Evolutionary conservation across 2,797 vertebrate genomes (phyloP).

Genomic region (Cossypha dichroa): DNA sequence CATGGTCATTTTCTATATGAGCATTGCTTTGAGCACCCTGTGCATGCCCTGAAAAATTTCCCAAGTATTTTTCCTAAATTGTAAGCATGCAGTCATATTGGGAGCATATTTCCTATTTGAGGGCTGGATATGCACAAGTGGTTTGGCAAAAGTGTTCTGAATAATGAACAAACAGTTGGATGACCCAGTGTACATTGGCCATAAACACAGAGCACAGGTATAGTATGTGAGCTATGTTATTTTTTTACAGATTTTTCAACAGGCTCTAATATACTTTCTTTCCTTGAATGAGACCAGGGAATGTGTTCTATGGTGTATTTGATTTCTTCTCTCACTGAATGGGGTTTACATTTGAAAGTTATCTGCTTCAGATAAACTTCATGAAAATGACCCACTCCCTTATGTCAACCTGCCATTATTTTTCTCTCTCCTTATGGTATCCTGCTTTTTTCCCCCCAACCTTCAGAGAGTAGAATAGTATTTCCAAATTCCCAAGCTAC

Average conservation of each 20-base stretch:
- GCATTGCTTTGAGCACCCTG: not conserved
- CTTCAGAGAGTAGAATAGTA: not conserved
- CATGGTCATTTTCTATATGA: fast-evolving
- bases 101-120: not conserved
- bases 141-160: not conserved
- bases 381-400: not conserved
- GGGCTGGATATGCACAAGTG: not conserved
- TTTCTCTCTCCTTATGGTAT: not conserved
- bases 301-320: not conserved
- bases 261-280: not conserved
- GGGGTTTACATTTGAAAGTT: not conserved
- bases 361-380: not conserved
- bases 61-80: not conserved
- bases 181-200: not conserved
- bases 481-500: not conserved
- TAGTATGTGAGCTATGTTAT: not conserved
- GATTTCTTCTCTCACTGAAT: not conserved
- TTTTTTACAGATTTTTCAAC: not conserved
- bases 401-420: not conserved
- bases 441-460: fast-evolving
- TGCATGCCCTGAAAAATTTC: fast-evolving
- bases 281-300: not conserved
- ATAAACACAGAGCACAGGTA: not conserved
- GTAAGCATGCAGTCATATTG: not conserved
- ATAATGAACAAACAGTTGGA: not conserved